Base-by-base conservation (phyloP, 2,797 vertebrate species). In the Enteromius fasciolatus region DNA sequence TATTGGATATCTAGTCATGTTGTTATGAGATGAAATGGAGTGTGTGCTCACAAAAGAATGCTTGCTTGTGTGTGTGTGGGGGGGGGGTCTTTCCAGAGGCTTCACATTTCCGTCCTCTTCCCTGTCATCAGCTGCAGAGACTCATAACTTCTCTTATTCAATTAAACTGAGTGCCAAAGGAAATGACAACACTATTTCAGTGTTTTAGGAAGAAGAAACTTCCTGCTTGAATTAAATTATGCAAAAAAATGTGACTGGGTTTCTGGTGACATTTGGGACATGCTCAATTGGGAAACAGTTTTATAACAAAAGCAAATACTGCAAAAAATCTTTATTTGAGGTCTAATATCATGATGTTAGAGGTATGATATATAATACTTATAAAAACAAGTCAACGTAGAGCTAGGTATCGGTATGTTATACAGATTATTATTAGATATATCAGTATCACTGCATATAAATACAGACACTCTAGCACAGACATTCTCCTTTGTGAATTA, bases 1-100 rank as follows among this genome's bases (percentile, higher is more conserved):
- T 80, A 83, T 82, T 78, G 59, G 81, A 83, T 78, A 68, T 48
- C 31, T 70, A 77, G 67, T 59, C 83, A 87, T 84, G 80, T 28
- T 39, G 17, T 63, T 73, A 77, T 52, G 66, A 67, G 73, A 52
- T 50, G 5, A 28, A 61, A 61, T 20, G 61, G 50, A 81, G 52
- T 61, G 72, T 61, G 31, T 36, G 48, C 1, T 0, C 11, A 74
- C 11, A 72, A 31, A 25, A 76, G 52, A 76, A 59, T 18, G 73
- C 33, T 59, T 75, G 4, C 23, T 2, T 74, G 17, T 72, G 5
- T 25, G 25, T 25, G 25, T 9, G 44, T 20, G 15, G 31, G 3
- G 28, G 1, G 9, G 1, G 69, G 14, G 68, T 64, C 41, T 39
- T 77, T 77, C 57, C 75, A 77, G 20, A 20, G 69, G 46, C 41